These are phyloP conservation scores for Drosophila lacteicornis DNA, from an alignment of 1,140 invertebrate genomes.

Conservation along the genomic window DNA sequence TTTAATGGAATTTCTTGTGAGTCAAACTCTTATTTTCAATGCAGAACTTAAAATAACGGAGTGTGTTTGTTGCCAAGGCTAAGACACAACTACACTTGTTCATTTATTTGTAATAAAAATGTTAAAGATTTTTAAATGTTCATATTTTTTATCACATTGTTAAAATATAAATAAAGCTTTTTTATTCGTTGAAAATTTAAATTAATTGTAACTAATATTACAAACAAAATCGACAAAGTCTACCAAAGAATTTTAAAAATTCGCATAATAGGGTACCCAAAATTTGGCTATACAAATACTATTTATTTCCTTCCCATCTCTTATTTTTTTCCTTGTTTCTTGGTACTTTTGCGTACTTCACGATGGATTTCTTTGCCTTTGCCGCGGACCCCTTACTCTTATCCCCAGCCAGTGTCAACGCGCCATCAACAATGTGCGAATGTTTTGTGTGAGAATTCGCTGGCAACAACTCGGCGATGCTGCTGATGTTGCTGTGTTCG, in stretches of 20 bases:
- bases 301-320: neutral
- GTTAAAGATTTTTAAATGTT: no score
- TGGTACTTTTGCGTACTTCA: conserved; percentile 48
- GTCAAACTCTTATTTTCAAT: no score
- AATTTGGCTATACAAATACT: neutral
- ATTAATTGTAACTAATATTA: no score
- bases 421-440: conserved; percentile 67
- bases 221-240: neutral
- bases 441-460: conserved; percentile 71
- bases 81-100: no score
- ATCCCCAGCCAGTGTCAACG: conserved; percentile 51
- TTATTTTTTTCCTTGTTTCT: conserved; percentile 13
- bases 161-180: no score
- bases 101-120: no score
- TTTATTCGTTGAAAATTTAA: no score
- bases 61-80: no score
- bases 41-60: no score
- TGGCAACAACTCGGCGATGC: conserved; percentile 15
- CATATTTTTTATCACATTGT: no score
- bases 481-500: conserved; percentile 38
- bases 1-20: no score
- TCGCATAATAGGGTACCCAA: neutral
- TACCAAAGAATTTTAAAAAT: neutral
- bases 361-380: conserved; percentile 24
- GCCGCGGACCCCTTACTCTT: neutral